Conservation (phyloP, 2,113 vertebrate genomes). For the Channa maculata region DNA sequence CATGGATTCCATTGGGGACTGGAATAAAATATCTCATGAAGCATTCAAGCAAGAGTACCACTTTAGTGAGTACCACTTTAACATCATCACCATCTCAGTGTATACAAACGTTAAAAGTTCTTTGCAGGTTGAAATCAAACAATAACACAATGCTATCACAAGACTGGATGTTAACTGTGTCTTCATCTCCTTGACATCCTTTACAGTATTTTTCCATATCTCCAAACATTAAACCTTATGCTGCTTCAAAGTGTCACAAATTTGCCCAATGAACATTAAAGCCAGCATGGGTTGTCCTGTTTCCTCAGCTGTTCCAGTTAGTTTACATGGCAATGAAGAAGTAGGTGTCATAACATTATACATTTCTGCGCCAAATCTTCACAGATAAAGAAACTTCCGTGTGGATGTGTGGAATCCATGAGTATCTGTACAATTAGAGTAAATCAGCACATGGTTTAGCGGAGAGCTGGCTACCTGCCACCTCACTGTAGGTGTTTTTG, state of each 20-base stretch:
- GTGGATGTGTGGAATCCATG: too few species aligned
- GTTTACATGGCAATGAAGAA: slow-evolving; percentile 13
- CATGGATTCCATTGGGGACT: neutral
- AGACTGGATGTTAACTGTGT: too few species aligned
- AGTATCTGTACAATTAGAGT: slow-evolving; percentile 54
- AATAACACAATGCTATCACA: too few species aligned
- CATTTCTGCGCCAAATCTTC: slow-evolving; percentile 14
- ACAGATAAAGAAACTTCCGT: too few species aligned
- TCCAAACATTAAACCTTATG: too few species aligned
- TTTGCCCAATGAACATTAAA: slow-evolving; percentile 34
- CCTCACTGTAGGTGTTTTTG: slow-evolving; percentile 69
- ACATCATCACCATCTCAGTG: neutral
- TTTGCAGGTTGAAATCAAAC: too few species aligned
- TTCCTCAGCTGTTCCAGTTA: slow-evolving; percentile 19
- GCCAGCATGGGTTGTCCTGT: neutral
- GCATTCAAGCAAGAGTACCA: neutral
- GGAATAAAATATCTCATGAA: slow-evolving; percentile 15
- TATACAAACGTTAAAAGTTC: too few species aligned
- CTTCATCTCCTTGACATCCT: too few species aligned
- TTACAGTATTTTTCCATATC: too few species aligned
- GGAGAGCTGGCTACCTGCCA: slow-evolving; percentile 73
- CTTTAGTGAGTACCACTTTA: neutral
- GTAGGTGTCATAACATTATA: slow-evolving; percentile 1
- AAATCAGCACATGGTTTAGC: slow-evolving; percentile 67
- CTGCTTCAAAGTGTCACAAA: neutral